These are phyloP conservation scores for Nylanderia fulva DNA, from an alignment of 1,140 invertebrate species.

Conservation along the genomic window DNA sequence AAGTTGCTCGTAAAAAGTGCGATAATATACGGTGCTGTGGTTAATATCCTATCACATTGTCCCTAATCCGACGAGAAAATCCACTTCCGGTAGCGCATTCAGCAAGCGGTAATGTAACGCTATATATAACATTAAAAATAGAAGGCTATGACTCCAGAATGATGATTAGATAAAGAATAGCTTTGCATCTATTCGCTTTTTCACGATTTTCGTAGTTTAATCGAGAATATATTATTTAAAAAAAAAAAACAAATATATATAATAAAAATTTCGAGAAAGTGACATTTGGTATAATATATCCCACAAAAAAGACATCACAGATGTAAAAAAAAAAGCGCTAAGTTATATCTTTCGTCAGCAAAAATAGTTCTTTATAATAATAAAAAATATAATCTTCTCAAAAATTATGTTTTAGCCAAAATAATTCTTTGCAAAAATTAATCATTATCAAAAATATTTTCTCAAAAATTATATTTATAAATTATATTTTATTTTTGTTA, in stretches of 20 bases:
- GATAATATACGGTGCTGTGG: not conserved
- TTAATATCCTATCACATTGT: constrained; percentile 61
- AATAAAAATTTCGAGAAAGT: not conserved
- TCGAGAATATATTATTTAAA: not conserved
- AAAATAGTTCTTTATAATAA: too few relatives aligned
- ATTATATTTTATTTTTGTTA: too few relatives aligned
- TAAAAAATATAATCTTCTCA: too few relatives aligned
- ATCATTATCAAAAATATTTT: too few relatives aligned
- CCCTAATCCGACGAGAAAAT: constrained; percentile 44
- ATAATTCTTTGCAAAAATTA: too few relatives aligned
- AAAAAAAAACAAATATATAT: not conserved
- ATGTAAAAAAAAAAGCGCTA: too few relatives aligned
- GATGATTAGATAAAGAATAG: constrained; percentile 55
- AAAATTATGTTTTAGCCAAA: too few relatives aligned
- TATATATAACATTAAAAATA: constrained; percentile 39
- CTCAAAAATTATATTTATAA: too few relatives aligned
- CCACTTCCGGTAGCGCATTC: constrained; percentile 62
- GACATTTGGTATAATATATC: not conserved
- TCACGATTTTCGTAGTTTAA: not conserved
- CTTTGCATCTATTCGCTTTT: not conserved
- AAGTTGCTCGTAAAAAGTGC: constrained; percentile 31
- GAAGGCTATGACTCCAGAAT: not conserved
- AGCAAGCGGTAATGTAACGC: constrained; percentile 18
- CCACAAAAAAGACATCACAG: too few relatives aligned
- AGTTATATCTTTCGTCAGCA: too few relatives aligned